phyloP scores from a whole-genome alignment of 2,113 vertebrate species.

The Varanus salvator region DNA sequence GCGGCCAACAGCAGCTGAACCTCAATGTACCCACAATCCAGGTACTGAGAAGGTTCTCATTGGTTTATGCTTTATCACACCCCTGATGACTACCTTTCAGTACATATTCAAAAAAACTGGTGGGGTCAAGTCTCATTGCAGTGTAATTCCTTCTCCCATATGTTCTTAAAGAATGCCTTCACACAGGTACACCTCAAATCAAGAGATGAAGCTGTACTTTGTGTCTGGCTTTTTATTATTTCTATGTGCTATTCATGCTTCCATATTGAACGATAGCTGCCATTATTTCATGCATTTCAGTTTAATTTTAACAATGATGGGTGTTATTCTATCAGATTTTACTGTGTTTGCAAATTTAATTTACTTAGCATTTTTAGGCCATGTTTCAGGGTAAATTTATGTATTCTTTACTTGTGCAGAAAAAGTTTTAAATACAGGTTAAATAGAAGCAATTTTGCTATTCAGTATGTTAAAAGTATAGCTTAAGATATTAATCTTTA shows the following conservation, averaged over 20 bases:
- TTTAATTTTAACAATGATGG: neutral
- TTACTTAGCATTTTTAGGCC: no score
- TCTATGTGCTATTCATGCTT: neutral
- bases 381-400: neutral
- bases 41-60: neutral
- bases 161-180: neutral
- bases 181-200: neutral
- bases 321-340: neutral
- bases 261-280: neutral
- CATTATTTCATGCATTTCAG: neutral
- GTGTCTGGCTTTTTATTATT: neutral
- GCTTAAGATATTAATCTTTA: constrained; percentile 50
- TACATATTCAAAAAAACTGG: neutral
- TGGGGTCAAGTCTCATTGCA: neutral
- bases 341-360: neutral
- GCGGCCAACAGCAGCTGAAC: no score
- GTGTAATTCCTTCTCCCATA: neutral
- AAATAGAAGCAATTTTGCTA: constrained; percentile 4
- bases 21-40: neutral
- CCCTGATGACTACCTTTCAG: no score
- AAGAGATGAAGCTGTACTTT: no score
- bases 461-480: neutral
- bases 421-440: neutral
- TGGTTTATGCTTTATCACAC: neutral
- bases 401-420: neutral